Evolutionary conservation across 35 echinoderm and acorn worm species (phyloP), one percentile per base, ranked within the genome.

Genomic region (Diadema setosum): DNA sequence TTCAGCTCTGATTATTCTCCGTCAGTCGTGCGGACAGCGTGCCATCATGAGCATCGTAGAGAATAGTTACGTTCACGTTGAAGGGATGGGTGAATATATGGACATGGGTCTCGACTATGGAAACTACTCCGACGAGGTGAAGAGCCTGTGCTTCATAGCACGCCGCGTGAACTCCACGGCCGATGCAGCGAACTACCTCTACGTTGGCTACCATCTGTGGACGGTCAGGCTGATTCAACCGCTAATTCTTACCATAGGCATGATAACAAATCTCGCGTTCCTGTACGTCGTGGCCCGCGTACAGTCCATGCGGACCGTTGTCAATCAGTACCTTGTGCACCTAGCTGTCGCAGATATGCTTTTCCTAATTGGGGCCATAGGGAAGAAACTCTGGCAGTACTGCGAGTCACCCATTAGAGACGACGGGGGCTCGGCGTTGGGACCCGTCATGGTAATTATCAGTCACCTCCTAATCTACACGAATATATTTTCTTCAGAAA

Each of bases 311-410:
- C 60, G 94, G 42, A 96, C 94, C 3, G 84, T 96, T 8, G 88
- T 91, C 16, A 96, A 96, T 42, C 80, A 91, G 24, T 96, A 96
- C 49, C 67, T 96, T 7, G 86, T 86, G 18, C 83, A 87, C 34
- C 86, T 96, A 16, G 89, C 94, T 17, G 43, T 96, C 24, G 94
- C 84, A 15, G 94, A 96, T 81, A 70, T 96, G 18, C 42, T 91
- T 5, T 96, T 96, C 46, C 39, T 96, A 1, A 57, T 91, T 11
- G 69, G 84, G 16, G 58, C 90, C 45, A 87, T 87, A 16, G 85
- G 80, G 20, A 86, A 88, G 45, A 87, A 96, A 39, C 82, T 92
- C 23, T 58, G 85, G 46, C 64, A 75, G 45, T 92, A 88, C 39
- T 57, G 76, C 42, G 43, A 63, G n/a, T 85, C 94, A 24, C 91